Conservation (phyloP, 2,797 vertebrate species). For the Arnoldichthys spilopterus region DNA sequence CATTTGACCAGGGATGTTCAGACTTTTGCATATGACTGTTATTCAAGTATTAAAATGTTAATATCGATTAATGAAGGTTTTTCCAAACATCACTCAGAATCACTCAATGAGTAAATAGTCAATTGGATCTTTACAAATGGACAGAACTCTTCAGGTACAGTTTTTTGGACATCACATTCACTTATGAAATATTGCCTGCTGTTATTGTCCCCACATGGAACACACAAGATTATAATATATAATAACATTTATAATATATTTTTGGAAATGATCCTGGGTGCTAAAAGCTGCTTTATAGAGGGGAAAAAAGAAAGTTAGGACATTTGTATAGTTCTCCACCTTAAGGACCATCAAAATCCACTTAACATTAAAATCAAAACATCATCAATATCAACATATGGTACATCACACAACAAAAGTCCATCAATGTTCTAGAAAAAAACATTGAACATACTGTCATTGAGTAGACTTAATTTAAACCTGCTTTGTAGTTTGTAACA, state of each 20-base stretch:
- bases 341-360: conserved; percentile 56
- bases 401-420: conserved; percentile 49
- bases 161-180: background rate
- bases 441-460: conserved; percentile 51
- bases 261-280: conserved; percentile 48
- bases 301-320: conserved; percentile 60
- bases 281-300: conserved; percentile 53
- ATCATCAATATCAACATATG: conserved; percentile 54
- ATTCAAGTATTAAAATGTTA: background rate
- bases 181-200: background rate
- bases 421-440: conserved; percentile 26
- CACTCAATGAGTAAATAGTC: conserved; percentile 19
- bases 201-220: background rate
- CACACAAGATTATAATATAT: background rate
- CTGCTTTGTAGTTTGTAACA: conserved; percentile 73
- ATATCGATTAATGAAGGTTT: background rate
- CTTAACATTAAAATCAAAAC: conserved; percentile 49
- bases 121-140: conserved; percentile 48
- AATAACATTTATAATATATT: conserved; percentile 2
- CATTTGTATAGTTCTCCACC: conserved; percentile 42
- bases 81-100: background rate
- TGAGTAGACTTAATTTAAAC: conserved; percentile 70
- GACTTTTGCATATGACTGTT: too few species aligned
- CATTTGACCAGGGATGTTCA: too few species aligned
- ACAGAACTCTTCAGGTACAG: conserved; percentile 22